phyloP scores from a whole-genome alignment of 2,888 invertebrate genomes.

The Cephus nigrinus region DNA sequence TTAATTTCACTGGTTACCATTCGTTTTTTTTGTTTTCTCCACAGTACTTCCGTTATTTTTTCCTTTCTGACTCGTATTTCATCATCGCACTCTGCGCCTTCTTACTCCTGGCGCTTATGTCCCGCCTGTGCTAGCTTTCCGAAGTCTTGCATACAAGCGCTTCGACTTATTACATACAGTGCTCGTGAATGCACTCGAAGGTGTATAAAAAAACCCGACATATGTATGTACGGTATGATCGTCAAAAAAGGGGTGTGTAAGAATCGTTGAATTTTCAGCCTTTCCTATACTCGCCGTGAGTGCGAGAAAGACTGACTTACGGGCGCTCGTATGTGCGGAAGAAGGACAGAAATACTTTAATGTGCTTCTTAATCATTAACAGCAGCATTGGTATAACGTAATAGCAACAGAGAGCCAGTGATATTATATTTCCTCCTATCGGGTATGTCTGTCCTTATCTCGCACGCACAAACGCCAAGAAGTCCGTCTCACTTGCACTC shows the following conservation, averaged over 20 bases:
- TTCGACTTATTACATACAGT: neutral
- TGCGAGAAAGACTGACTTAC: neutral
- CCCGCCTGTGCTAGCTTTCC: neutral
- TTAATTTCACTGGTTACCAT: too few relatives aligned
- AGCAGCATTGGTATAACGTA: neutral
- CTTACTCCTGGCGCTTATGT: too few relatives aligned
- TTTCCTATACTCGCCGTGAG: neutral
- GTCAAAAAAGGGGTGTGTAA: neutral
- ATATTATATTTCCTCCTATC: neutral
- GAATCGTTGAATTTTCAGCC: neutral
- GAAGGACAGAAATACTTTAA: neutral
- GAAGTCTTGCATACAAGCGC: neutral
- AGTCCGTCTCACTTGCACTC: neutral
- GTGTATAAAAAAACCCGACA: neutral
- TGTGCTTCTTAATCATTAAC: too few relatives aligned
- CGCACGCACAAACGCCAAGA: neutral
- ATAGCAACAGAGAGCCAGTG: neutral
- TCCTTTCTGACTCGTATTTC: too few relatives aligned
- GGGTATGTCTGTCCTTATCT: neutral
- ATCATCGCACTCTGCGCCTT: too few relatives aligned
- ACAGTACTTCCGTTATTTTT: too few relatives aligned
- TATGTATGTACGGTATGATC: neutral
- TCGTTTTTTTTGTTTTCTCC: too few relatives aligned
- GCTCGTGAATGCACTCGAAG: neutral
- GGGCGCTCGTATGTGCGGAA: neutral